These are phyloP conservation scores for Rapana venosa DNA, from an alignment of 2,888 invertebrate genomes.

Conservation along the genomic window DNA sequence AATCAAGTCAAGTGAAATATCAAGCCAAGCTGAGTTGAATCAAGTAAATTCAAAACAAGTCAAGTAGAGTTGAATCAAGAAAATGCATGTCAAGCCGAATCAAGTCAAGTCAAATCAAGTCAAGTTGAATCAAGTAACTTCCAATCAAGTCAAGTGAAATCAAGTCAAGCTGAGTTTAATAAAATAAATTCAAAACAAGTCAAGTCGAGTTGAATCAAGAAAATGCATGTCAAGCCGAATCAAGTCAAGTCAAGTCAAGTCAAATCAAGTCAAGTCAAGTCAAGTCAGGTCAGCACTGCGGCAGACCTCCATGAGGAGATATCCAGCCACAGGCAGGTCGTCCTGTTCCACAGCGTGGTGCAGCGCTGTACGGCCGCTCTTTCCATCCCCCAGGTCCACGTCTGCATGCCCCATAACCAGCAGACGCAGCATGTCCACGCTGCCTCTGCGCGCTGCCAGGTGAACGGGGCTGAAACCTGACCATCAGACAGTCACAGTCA, in stretches of 20 bases:
- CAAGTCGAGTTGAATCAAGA: neutral
- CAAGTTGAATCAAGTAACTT: neutral
- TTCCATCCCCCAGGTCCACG: slow-evolving; percentile 77
- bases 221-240: too few relatives aligned
- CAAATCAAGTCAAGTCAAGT: neutral
- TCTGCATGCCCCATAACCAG: slow-evolving; percentile 80
- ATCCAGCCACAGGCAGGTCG: slow-evolving; percentile 74
- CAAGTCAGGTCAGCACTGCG: too few relatives aligned
- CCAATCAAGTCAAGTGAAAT: neutral
- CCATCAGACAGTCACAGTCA: neutral
- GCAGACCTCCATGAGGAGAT: slow-evolving; percentile 74
- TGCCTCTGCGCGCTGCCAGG: slow-evolving; percentile 82
- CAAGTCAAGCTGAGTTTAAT: too few relatives aligned
- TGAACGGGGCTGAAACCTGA: slow-evolving; percentile 77
- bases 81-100: too few relatives aligned
- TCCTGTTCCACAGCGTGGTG: slow-evolving; percentile 83
- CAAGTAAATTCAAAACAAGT: neutral
- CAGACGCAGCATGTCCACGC: slow-evolving; percentile 79
- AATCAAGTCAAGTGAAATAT: slow-evolving; percentile 57
- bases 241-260: too few relatives aligned
- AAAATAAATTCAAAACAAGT: neutral
- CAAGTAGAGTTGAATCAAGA: too few relatives aligned
- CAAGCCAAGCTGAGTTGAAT: slow-evolving; percentile 69
- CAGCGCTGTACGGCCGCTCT: slow-evolving; percentile 83
- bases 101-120: neutral